Conservation (phyloP, 2,888 invertebrate genomes). For the Strigamia transsilvanica region DNA sequence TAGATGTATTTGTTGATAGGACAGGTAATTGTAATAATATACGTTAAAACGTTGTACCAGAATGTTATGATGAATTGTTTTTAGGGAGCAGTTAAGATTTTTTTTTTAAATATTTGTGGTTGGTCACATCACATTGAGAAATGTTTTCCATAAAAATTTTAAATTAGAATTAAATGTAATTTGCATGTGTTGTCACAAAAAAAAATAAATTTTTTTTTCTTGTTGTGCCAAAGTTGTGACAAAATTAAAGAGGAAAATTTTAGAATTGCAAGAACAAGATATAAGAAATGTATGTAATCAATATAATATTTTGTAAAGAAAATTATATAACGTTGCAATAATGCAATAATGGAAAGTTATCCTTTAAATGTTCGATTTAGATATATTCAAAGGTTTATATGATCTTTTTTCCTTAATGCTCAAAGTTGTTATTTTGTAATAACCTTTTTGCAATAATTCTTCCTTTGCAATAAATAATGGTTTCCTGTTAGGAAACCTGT, state of each 20-base stretch:
- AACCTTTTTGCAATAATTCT: conserved; percentile 37
- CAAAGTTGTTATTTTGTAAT: conserved; percentile 40
- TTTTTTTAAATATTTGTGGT: background rate
- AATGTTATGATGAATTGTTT: background rate
- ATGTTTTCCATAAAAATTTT: background rate
- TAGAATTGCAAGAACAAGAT: background rate
- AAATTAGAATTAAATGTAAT: background rate
- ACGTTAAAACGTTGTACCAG: background rate
- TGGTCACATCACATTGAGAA: background rate
- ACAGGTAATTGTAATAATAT: background rate
- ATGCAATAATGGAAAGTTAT: conserved; percentile 24
- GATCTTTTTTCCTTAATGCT: background rate
- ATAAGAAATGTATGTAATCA: conserved; percentile 23
- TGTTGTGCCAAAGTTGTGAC: conserved; percentile 7
- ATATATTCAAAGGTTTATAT: conserved; percentile 23
- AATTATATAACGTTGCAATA: background rate
- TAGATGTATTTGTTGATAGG: background rate
- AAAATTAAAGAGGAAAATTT: conserved; percentile 29
- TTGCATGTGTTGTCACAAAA: conserved; percentile 9
- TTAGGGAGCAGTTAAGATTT: too few relatives aligned
- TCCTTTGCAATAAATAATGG: conserved; percentile 1
- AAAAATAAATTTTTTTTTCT: conserved; percentile 6
- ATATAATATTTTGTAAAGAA: conserved; percentile 16
- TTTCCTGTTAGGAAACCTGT: conserved; percentile 46
- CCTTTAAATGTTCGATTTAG: background rate